These are phyloP conservation scores for Ianthella basta DNA, from an alignment of 37 sponge, comb jelly and placozoan species.

Conservation along the genomic window DNA sequence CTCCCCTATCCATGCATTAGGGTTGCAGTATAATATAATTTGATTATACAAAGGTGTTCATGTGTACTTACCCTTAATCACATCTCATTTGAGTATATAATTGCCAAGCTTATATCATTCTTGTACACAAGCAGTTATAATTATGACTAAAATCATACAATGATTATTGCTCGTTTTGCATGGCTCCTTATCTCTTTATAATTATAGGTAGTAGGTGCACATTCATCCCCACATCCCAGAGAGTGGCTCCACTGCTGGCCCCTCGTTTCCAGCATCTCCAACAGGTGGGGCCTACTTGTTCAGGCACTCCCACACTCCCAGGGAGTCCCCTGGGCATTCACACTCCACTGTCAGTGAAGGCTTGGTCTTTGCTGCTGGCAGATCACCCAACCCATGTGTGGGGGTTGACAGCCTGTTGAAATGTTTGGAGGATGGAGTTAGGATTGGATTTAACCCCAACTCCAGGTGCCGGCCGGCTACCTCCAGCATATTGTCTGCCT, in stretches of 20 bases:
- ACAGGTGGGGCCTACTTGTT: neutral
- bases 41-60: too few species aligned
- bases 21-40: too few species aligned
- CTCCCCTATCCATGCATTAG: too few species aligned
- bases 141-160: too few species aligned
- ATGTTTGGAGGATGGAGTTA: neutral
- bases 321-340: neutral
- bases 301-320: neutral
- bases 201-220: too few species aligned
- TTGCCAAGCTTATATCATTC: too few species aligned
- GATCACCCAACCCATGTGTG: neutral
- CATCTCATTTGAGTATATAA: too few species aligned
- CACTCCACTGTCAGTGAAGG: neutral
- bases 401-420: neutral
- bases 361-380: neutral
- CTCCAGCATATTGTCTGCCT: neutral
- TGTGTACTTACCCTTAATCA: too few species aligned
- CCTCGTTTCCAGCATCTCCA: neutral
- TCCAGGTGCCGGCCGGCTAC: neutral
- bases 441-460: neutral
- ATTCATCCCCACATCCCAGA: neutral
- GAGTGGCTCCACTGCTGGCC: slow-evolving; percentile 1
- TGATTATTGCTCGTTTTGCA: too few species aligned
- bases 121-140: too few species aligned
- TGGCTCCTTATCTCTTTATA: too few species aligned